A percentile compares a stretch with the other conserved stretches of the same genome.
phyloP scores from a whole-genome alignment of 2,113 vertebrate species.

The Tapirus terrestris region DNA sequence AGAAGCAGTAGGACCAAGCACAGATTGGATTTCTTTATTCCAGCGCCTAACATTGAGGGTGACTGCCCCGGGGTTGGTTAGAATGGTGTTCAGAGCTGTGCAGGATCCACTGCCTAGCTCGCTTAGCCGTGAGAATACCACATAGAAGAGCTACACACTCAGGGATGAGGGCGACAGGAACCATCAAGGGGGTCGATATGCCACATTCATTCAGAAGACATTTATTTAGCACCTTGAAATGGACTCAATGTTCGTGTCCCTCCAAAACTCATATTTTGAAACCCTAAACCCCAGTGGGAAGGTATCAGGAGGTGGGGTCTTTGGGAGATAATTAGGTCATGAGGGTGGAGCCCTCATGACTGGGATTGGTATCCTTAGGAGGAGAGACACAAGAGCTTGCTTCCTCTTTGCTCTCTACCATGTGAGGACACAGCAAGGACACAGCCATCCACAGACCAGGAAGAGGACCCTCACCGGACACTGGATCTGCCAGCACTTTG shows the following conservation, averaged over 20 bases:
- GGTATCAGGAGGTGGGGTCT: not conserved
- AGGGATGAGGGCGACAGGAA: not conserved
- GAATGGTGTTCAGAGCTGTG: not conserved
- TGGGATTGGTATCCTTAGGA: not conserved
- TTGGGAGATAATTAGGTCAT: not conserved
- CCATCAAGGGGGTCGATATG: accelerated
- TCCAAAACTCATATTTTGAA: not conserved
- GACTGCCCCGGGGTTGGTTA: too few relatives aligned
- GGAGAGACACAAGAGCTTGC: not conserved
- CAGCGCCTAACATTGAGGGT: too few relatives aligned
- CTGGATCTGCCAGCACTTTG: not conserved
- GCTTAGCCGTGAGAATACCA: not conserved
- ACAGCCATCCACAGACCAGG: not conserved
- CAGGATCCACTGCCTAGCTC: not conserved
- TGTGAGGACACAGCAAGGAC: not conserved
- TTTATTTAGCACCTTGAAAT: not conserved
- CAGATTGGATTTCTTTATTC: not conserved
- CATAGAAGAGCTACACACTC: not conserved
- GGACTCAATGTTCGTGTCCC: not conserved
- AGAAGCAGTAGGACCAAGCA: not conserved
- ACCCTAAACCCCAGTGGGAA: not conserved
- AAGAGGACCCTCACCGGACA: not conserved
- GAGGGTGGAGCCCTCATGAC: not conserved
- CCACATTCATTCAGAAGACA: not conserved
- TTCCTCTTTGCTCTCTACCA: not conserved